phyloP scores from a whole-genome alignment of 2,888 invertebrate species.

The Conistra vaccinii region DNA sequence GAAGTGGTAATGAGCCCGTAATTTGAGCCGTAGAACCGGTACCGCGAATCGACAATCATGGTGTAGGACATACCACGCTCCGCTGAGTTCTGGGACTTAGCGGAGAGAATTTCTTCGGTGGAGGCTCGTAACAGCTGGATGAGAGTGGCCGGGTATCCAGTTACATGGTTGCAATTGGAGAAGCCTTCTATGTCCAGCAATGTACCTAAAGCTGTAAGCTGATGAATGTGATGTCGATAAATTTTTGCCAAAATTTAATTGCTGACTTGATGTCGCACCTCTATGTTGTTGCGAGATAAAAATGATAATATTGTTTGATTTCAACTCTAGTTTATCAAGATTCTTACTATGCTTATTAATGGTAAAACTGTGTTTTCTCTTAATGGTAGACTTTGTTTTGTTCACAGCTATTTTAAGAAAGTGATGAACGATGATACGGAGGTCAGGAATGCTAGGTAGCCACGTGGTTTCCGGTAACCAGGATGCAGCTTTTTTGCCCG shows the following conservation, averaged over 20 bases:
- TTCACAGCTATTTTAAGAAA: constrained; percentile 24
- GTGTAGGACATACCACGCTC: too few species aligned
- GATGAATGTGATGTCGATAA: constrained; percentile 12
- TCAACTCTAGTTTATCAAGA: constrained; percentile 67
- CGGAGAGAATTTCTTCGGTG: too few species aligned
- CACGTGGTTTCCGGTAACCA: neutral
- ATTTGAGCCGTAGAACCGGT: neutral
- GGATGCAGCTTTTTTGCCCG: neutral
- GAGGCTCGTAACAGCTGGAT: neutral
- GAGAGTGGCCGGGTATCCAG: neutral
- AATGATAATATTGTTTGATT: constrained; percentile 77
- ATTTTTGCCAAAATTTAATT: neutral
- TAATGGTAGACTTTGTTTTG: constrained; percentile 37
- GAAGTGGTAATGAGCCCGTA: neutral
- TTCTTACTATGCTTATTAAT: constrained; percentile 40
- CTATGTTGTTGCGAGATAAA: constrained; percentile 80
- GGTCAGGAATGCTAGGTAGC: constrained; percentile 18
- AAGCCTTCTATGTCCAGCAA: neutral
- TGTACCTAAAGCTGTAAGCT: neutral
- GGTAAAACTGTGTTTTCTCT: constrained; percentile 37
- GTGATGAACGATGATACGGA: constrained; percentile 12
- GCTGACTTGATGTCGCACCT: constrained; percentile 63
- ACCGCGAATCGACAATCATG: neutral
- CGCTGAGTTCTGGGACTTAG: too few species aligned
- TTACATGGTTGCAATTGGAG: neutral